Evolutionary conservation across 2,888 invertebrate genomes (phyloP), one percentile per base, ranked within the genome.

Genomic region (Cyclophora punctaria): DNA sequence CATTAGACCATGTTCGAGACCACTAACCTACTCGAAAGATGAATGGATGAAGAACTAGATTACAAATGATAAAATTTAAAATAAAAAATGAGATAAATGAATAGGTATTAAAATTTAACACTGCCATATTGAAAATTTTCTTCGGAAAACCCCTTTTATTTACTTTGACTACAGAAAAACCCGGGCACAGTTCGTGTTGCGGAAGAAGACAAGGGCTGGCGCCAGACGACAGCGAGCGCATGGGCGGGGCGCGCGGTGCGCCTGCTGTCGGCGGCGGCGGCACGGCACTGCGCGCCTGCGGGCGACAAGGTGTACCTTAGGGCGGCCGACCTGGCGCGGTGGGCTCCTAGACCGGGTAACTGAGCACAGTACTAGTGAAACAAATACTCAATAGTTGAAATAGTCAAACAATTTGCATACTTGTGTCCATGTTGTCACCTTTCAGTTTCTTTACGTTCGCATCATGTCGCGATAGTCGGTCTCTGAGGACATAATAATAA

Each of bases 181-280:
- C 95, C 96, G 3, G 94, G 95, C 53, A 95, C 96, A 7, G 93
- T 97, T 43, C 90, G 98, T 40, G 92, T 93, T 1, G 96, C 98
- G 0, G 98, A 98, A 75, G 97, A 97, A 68, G 96, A 97, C 70
- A 92, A 93, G 60, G 96, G 96, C 3, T 93, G 94, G 73, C 93
- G 94, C 47, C 95, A 94, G 73, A 93, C 93, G 60, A 94, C 94
- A 3, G 93, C 97, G 90, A 96, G 96, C 63, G 92, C 96, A 49
- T 93, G 94, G 86, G 91, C 97, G 35, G 96, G 97, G n/a, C 90
- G 90, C 45, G 92, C 68, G 87, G 91, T 66, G 91, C 68, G 69
- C 4, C 65, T 75, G 43, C 63, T 84, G 58, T 84, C 86, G 0
- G 61, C 74, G 2, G 93, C 96, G 62, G 91, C 97, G 52, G 90